phyloP scores from a whole-genome alignment of 30 jellyfish, hydroid and myxozoan genomes.

The Hydractinia echinata region DNA sequence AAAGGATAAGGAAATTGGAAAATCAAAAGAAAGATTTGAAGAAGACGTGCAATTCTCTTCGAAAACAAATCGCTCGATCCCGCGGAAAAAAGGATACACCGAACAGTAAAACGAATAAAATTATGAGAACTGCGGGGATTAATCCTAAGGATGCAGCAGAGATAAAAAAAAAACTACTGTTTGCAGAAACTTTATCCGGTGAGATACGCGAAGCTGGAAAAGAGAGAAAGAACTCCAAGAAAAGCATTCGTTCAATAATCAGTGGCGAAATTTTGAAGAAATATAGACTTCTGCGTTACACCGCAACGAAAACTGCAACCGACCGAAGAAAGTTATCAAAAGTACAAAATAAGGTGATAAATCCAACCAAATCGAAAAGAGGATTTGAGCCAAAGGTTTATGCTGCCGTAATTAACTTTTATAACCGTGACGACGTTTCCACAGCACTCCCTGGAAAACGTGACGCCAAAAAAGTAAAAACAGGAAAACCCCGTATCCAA shows the following conservation, averaged over 20 bases:
- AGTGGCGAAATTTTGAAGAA: neutral
- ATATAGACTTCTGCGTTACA: too few relatives aligned
- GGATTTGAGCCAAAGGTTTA: conserved; percentile 1
- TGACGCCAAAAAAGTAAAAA: neutral
- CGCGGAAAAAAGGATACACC: too few relatives aligned
- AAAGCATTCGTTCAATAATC: neutral
- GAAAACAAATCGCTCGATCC: too few relatives aligned
- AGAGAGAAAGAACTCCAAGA: neutral
- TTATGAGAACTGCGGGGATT: too few relatives aligned
- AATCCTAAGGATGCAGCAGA: too few relatives aligned
- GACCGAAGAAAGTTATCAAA: conserved; percentile 6
- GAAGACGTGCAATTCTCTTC: too few relatives aligned
- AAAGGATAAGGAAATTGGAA: too few relatives aligned
- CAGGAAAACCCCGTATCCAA: neutral
- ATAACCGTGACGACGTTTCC: conserved; percentile 1
- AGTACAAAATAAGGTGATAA: neutral
- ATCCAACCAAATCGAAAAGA: neutral
- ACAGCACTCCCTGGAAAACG: neutral
- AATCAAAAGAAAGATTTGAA: too few relatives aligned
- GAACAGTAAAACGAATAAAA: too few relatives aligned
- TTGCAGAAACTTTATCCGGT: neutral
- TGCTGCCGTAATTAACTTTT: neutral
- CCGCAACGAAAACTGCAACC: neutral
- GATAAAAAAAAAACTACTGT: neutral
- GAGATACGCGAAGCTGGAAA: neutral